phyloP scores from a whole-genome alignment of 2,797 vertebrate species.

The Semaprochilodus insignis region DNA sequence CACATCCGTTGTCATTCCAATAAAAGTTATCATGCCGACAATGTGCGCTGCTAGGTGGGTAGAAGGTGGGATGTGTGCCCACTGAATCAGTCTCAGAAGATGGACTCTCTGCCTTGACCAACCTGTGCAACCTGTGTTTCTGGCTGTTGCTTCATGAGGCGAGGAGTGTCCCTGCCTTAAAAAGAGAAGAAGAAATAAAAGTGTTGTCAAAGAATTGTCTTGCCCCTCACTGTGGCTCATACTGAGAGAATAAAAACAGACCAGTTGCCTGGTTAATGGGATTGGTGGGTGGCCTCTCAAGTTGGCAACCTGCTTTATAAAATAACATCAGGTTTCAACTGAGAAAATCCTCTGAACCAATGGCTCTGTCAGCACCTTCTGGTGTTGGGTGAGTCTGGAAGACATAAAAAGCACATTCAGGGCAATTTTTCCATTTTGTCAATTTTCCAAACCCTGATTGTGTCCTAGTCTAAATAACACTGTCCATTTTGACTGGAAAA shows the following conservation, averaged over 20 bases:
- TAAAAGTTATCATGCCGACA: too few species aligned
- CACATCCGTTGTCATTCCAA: too few species aligned
- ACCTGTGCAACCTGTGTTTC: too few species aligned
- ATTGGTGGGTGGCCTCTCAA: not conserved
- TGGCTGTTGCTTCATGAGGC: not conserved
- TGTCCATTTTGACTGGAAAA: constrained; percentile 11
- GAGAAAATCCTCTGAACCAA: not conserved
- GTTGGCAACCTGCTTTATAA: not conserved
- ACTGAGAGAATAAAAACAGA: constrained; percentile 12
- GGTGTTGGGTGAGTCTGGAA: not conserved
- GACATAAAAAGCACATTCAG: constrained; percentile 1
- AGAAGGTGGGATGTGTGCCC: too few species aligned
- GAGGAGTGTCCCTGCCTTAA: not conserved
- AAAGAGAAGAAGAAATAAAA: not conserved
- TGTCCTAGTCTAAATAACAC: not conserved
- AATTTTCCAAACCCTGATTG: constrained; percentile 23
- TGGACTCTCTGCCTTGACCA: too few species aligned
- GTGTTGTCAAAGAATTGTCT: not conserved
- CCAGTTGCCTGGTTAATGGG: constrained; percentile 11
- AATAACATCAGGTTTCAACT: not conserved
- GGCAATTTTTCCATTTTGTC: not conserved
- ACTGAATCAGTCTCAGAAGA: too few species aligned
- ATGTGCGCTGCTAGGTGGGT: too few species aligned
- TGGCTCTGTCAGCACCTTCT: not conserved
- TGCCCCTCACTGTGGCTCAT: not conserved